Conservation (phyloP, 2,113 vertebrate genomes). For the Nothoprocta pentlandii region DNA sequence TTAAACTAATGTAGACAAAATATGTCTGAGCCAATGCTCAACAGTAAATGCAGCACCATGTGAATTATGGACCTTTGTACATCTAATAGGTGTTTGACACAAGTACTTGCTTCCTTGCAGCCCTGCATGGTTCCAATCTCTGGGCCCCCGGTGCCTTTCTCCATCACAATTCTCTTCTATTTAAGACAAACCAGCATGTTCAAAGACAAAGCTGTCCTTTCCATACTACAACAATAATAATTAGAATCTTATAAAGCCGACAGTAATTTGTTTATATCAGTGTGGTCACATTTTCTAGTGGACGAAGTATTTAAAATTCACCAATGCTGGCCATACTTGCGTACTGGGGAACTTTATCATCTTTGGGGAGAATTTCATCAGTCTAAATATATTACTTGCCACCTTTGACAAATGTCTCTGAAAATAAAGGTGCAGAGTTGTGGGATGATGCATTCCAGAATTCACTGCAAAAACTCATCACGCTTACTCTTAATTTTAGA, state of each 20-base stretch:
- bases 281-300: not conserved
- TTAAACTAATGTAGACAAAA: not conserved
- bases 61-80: not conserved
- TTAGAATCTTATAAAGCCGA: not conserved
- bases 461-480: not conserved
- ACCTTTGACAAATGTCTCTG: not conserved
- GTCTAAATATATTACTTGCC: not conserved
- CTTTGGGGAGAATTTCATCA: rapidly evolving
- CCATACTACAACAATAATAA: not conserved
- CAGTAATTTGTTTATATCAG: not conserved
- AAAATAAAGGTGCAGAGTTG: not conserved
- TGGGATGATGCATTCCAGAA: not conserved
- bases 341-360: not conserved
- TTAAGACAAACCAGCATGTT: not conserved
- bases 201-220: not conserved
- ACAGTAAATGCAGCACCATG: not conserved
- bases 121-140: not conserved
- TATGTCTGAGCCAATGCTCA: not conserved
- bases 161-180: not conserved
- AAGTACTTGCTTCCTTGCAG: not conserved
- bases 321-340: not conserved
- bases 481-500: not conserved
- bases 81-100: not conserved
- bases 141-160: not conserved
- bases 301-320: not conserved